Evolutionary conservation across 1,140 invertebrate species (phyloP).

Genomic region (Drosophila tropicalis): DNA sequence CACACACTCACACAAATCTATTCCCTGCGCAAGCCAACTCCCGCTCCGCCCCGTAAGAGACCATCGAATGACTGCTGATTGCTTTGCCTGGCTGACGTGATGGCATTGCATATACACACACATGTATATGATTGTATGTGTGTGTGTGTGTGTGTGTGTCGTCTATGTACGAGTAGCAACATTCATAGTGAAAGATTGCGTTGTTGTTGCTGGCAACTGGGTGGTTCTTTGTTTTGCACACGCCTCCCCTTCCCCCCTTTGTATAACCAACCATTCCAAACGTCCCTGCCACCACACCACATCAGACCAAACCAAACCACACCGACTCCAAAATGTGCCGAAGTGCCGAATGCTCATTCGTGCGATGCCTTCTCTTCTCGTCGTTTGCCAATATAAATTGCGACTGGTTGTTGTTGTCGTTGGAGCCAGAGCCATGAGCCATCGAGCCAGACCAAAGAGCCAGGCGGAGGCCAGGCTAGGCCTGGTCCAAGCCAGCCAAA

Average conservation of each 20-base stretch:
- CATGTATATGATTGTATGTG: constrained; percentile 13
- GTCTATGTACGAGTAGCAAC: constrained; percentile 31
- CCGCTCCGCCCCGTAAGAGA: constrained; percentile 45
- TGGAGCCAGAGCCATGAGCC: constrained; percentile 25
- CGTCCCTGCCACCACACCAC: constrained; percentile 11
- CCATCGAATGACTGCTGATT: constrained; percentile 70
- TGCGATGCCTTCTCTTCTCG: constrained; percentile 33
- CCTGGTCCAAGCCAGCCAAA: constrained; percentile 71
- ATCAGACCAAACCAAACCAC: constrained; percentile 8
- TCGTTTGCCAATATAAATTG: constrained; percentile 46
- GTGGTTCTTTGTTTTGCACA: constrained; percentile 70
- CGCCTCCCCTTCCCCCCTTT: constrained; percentile 8
- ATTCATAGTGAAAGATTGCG: constrained; percentile 35
- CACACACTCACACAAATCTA: constrained; percentile 40
- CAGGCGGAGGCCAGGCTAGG: constrained; percentile 38
- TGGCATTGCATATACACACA: constrained; percentile 52
- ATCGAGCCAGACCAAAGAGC: constrained; percentile 44
- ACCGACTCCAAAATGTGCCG: constrained; percentile 39
- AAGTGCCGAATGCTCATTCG: constrained; percentile 50
- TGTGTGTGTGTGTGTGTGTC: constrained; percentile 18
- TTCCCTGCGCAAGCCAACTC: constrained; percentile 46
- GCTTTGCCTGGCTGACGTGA: constrained; percentile 77
- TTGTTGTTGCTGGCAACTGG: constrained; percentile 31
- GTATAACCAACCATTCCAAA: constrained; percentile 15
- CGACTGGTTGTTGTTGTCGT: constrained; percentile 38